A percentile compares a stretch with the other conserved stretches of the same genome.
Evolutionary conservation across 2,888 invertebrate species (phyloP).

Genomic region (Acronicta aceris): DNA sequence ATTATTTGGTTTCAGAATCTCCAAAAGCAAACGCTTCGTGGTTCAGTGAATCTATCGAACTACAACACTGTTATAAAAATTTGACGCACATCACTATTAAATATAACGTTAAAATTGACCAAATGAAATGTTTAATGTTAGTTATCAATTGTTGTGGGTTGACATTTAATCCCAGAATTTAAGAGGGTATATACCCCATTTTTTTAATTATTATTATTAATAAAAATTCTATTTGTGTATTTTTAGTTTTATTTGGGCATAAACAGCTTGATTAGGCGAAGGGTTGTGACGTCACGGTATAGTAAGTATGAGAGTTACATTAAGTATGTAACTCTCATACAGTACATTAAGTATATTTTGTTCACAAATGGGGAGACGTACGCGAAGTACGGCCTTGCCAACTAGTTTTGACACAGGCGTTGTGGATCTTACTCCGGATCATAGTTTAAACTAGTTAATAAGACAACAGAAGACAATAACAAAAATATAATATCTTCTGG

Average conservation of each 20-base stretch:
- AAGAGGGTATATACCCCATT: slow-evolving; percentile 44
- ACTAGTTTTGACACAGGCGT: no score
- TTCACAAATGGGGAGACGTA: no score
- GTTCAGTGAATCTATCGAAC: slow-evolving; percentile 91
- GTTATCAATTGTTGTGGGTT: slow-evolving; percentile 39
- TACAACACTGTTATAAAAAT: slow-evolving; percentile 89
- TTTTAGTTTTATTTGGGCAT: slow-evolving; percentile 21
- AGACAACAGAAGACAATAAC: no score
- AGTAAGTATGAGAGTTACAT: no score
- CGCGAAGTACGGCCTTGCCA: no score
- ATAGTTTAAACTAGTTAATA: no score
- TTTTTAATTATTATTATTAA: slow-evolving; percentile 53
- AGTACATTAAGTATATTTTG: no score
- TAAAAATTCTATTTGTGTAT: slow-evolving; percentile 45
- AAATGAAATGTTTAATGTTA: slow-evolving; percentile 45
- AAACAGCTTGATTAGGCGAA: no score
- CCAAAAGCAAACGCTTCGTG: slow-evolving; percentile 91
- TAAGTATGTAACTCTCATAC: no score
- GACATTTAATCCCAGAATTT: slow-evolving; percentile 46
- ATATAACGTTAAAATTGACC: slow-evolving; percentile 43
- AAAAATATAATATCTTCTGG: no score
- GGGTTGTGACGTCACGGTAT: no score
- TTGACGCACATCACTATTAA: slow-evolving; percentile 66
- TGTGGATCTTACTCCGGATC: no score
- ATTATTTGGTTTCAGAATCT: slow-evolving; percentile 88